These are phyloP conservation scores for Tachysurus vachellii DNA, from an alignment of 2,113 vertebrate genomes.

Conservation along the genomic window DNA sequence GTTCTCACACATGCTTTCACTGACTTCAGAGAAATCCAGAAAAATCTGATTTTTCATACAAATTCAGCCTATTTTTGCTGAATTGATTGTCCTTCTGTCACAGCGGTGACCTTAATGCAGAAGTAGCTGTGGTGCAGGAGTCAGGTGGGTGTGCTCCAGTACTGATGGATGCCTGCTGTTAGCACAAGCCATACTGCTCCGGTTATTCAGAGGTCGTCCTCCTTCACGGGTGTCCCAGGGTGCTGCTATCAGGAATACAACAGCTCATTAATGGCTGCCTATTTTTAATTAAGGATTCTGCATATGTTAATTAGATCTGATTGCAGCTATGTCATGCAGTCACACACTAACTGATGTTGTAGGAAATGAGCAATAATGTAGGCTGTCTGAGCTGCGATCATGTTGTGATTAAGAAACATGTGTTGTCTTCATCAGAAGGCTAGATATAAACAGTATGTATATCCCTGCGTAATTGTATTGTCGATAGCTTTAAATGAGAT, in stretches of 20 bases:
- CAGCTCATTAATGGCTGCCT: slow-evolving; percentile 55
- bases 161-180: slow-evolving; percentile 43
- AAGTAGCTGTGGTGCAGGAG: slow-evolving; percentile 1
- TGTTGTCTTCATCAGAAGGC: slow-evolving; percentile 46
- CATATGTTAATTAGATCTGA: slow-evolving; percentile 60
- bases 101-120: slow-evolving; percentile 23
- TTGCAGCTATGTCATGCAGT: slow-evolving; percentile 49
- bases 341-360: slow-evolving; percentile 51
- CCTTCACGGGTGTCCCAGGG: slow-evolving; percentile 30
- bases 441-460: slow-evolving; percentile 30
- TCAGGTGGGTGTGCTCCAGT: not conserved
- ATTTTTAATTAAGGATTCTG: slow-evolving; percentile 56
- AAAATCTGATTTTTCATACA: slow-evolving; percentile 4
- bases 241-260: slow-evolving; percentile 50
- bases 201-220: slow-evolving; percentile 47
- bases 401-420: slow-evolving; percentile 55
- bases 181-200: slow-evolving; percentile 9
- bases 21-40: not conserved
- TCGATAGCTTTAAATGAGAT: slow-evolving; percentile 40
- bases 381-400: slow-evolving; percentile 44
- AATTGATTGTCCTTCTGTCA: slow-evolving; percentile 30
- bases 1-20: not conserved
- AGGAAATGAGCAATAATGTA: slow-evolving; percentile 49
- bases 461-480: slow-evolving; percentile 35
- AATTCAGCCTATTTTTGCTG: slow-evolving; percentile 29